phyloP scores from a whole-genome alignment of 1,140 invertebrate genomes.

The Choristoneura fumiferana region DNA sequence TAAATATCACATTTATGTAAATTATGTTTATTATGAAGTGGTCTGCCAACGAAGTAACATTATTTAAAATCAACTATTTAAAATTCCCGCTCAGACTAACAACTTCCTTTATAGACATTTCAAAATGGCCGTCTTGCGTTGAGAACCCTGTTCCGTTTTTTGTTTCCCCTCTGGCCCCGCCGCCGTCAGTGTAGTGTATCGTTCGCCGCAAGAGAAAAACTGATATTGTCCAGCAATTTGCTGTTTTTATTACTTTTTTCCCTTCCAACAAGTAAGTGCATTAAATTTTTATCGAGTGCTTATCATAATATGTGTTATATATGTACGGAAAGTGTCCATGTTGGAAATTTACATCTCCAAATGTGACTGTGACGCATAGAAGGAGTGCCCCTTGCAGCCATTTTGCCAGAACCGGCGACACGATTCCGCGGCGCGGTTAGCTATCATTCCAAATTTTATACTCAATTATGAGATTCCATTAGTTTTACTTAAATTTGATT shows the following conservation, averaged over 20 bases:
- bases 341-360: slow-evolving; percentile 45
- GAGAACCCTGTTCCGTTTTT: slow-evolving; percentile 77
- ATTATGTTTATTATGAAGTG: too few relatives aligned
- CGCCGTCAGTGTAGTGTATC: slow-evolving; percentile 77
- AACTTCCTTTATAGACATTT: slow-evolving; percentile 35
- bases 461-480: slow-evolving; percentile 23
- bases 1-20: too few relatives aligned
- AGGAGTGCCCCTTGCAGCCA: slow-evolving; percentile 78
- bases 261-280: slow-evolving; percentile 79
- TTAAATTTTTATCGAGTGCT: slow-evolving; percentile 58
- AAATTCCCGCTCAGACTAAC: slow-evolving; percentile 31
- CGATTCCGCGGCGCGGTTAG: slow-evolving; percentile 68
- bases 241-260: slow-evolving; percentile 77
- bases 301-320: slow-evolving; percentile 46
- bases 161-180: slow-evolving; percentile 77
- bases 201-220: slow-evolving; percentile 78
- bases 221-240: slow-evolving; percentile 75
- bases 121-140: slow-evolving; percentile 54
- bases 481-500: not conserved
- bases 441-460: slow-evolving; percentile 43
- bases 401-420: slow-evolving; percentile 77
- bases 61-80: slow-evolving; percentile 22
- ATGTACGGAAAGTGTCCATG: slow-evolving; percentile 39
- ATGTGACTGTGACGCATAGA: slow-evolving; percentile 78
- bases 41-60: too few relatives aligned